phyloP scores from a whole-genome alignment of 2,113 vertebrate species.

The Equus quagga region DNA sequence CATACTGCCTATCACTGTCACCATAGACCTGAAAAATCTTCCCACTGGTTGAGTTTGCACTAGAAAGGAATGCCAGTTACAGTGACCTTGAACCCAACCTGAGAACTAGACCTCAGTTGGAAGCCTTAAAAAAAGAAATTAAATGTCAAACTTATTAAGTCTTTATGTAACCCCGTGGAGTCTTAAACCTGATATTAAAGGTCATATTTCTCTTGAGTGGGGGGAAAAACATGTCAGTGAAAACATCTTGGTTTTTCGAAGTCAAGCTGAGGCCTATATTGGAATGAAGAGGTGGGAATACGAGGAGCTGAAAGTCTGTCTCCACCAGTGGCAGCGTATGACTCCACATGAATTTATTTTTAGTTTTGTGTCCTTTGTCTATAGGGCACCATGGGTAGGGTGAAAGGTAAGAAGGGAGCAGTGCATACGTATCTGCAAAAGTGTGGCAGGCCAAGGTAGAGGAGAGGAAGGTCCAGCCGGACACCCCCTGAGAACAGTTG shows the following conservation, averaged over 20 bases:
- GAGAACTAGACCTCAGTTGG: background rate
- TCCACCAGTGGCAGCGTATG: background rate
- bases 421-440: background rate
- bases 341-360: background rate
- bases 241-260: background rate
- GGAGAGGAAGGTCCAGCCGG: background rate
- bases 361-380: background rate
- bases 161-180: background rate
- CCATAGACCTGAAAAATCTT: background rate
- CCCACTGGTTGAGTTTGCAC: background rate
- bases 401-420: background rate
- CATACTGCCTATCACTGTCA: background rate
- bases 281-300: rapidly evolving
- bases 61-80: background rate
- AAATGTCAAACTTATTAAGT: background rate
- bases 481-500: background rate
- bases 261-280: background rate
- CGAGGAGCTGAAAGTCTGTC: background rate
- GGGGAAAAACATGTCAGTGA: background rate
- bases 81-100: background rate
- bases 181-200: background rate
- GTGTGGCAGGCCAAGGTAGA: background rate
- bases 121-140: constrained; percentile 31
- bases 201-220: background rate
- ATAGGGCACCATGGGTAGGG: background rate